phyloP scores from a whole-genome alignment of 2,888 invertebrate genomes.

The Trichogramma dendrolimi region DNA sequence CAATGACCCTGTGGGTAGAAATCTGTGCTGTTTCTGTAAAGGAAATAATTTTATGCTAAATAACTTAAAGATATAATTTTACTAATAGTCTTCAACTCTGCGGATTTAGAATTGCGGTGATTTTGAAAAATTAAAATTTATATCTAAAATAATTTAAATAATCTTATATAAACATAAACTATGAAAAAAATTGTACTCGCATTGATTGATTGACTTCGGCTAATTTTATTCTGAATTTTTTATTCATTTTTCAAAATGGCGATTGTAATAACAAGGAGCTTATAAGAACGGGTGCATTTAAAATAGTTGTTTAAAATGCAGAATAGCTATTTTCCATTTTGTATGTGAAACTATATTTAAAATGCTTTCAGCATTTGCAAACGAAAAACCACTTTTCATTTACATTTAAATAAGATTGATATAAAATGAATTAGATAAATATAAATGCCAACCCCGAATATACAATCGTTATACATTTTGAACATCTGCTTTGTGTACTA shows the following conservation, averaged over 20 bases:
- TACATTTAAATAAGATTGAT: slow-evolving; percentile 26
- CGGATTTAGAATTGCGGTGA: too few relatives aligned
- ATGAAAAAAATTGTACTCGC: too few relatives aligned
- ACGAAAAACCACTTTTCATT: slow-evolving; percentile 24
- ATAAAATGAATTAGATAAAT: slow-evolving; percentile 27
- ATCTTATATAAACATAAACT: too few relatives aligned
- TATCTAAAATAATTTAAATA: too few relatives aligned
- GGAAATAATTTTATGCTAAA: too few relatives aligned
- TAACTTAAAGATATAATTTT: too few relatives aligned
- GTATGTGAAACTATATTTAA: slow-evolving; percentile 21
- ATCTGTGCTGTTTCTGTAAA: too few relatives aligned
- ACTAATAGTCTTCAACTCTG: too few relatives aligned
- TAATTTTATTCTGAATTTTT: neutral
- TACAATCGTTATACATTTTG: neutral
- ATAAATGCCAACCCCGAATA: slow-evolving; percentile 14
- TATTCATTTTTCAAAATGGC: slow-evolving; percentile 21
- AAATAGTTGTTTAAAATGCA: slow-evolving; percentile 24
- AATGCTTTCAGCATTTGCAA: slow-evolving; percentile 15
- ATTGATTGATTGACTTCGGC: neutral
- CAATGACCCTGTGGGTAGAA: too few relatives aligned
- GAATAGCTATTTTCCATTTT: slow-evolving; percentile 27
- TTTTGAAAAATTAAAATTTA: too few relatives aligned
- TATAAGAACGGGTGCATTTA: slow-evolving; percentile 23
- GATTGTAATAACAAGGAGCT: slow-evolving; percentile 18
- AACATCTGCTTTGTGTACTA: too few relatives aligned